A percentile compares a stretch with the other conserved stretches of the same genome.
Evolutionary conservation across 2,113 vertebrate species (phyloP).

Genomic region (Heterocephalus glaber): DNA sequence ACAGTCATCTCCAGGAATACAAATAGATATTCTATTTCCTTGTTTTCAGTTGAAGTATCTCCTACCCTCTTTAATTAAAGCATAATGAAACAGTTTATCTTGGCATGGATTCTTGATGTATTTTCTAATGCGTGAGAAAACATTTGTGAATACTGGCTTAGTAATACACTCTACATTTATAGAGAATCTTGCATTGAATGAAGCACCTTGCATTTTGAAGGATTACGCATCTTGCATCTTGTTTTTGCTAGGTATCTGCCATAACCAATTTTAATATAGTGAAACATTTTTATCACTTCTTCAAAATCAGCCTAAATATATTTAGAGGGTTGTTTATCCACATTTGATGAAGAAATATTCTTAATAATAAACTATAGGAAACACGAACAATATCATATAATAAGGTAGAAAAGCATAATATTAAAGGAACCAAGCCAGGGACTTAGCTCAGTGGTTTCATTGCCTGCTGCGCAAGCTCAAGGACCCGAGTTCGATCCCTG

Average conservation of each 20-base stretch:
- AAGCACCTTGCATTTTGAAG: not conserved
- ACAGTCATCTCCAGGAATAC: not conserved
- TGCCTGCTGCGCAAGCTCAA: too few species aligned
- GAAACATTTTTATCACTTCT: not conserved
- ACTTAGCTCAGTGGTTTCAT: too few species aligned
- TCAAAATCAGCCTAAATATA: not conserved
- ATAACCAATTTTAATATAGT: constrained; percentile 12
- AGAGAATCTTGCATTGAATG: not conserved
- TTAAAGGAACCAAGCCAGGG: too few species aligned
- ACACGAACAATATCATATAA: not conserved
- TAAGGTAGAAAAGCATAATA: not conserved
- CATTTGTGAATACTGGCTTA: constrained; percentile 30
- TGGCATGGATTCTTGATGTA: not conserved
- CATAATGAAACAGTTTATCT: constrained; percentile 41
- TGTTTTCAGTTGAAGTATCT: not conserved
- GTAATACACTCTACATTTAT: not conserved
- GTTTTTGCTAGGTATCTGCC: not conserved
- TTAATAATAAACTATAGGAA: not conserved
- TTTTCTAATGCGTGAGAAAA: constrained; percentile 23
- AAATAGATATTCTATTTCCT: not conserved
- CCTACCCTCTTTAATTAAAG: not conserved
- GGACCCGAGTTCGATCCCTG: too few species aligned
- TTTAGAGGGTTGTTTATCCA: not conserved
- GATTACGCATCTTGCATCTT: not conserved
- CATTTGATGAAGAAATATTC: not conserved